phyloP scores from a whole-genome alignment of 2,888 invertebrate species.

The Caenorhabditis angaria region DNA sequence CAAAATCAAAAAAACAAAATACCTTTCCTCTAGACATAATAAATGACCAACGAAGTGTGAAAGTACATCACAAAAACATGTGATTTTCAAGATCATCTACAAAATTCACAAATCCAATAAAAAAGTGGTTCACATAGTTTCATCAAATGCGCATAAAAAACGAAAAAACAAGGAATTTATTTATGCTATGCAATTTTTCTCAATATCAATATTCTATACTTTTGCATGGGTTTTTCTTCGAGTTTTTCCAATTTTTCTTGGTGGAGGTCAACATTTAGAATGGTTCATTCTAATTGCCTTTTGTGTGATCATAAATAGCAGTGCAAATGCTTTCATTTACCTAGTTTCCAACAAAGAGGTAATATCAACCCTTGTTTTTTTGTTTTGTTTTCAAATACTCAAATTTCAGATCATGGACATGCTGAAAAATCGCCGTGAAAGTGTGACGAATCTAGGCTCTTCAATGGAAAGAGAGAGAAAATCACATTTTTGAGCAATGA shows the following conservation, averaged over 20 bases:
- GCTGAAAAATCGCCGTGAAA: no score
- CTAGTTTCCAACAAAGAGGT: constrained; percentile 2
- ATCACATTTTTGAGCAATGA: no score
- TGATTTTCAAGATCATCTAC: background rate
- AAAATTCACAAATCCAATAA: constrained; percentile 4
- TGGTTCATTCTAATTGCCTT: constrained; percentile 41
- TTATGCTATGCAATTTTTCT: constrained; percentile 39
- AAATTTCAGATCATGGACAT: no score
- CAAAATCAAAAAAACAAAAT: no score
- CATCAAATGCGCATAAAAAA: constrained; percentile 12
- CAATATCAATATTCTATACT: constrained; percentile 35
- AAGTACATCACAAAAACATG: no score
- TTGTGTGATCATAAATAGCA: constrained; percentile 38
- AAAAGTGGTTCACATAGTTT: no score
- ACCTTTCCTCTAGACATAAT: no score
- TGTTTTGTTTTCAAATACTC: no score
- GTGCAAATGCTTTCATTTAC: constrained; percentile 48
- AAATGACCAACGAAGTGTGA: no score
- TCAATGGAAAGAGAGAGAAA: no score
- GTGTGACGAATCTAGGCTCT: no score
- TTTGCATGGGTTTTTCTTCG: constrained; percentile 32
- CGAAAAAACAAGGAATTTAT: constrained; percentile 23
- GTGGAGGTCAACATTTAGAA: constrained; percentile 19
- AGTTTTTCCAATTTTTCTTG: constrained; percentile 30
- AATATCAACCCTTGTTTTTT: no score